Base-by-base conservation (phyloP, 2,113 vertebrate genomes). In the Zeus faber region DNA sequence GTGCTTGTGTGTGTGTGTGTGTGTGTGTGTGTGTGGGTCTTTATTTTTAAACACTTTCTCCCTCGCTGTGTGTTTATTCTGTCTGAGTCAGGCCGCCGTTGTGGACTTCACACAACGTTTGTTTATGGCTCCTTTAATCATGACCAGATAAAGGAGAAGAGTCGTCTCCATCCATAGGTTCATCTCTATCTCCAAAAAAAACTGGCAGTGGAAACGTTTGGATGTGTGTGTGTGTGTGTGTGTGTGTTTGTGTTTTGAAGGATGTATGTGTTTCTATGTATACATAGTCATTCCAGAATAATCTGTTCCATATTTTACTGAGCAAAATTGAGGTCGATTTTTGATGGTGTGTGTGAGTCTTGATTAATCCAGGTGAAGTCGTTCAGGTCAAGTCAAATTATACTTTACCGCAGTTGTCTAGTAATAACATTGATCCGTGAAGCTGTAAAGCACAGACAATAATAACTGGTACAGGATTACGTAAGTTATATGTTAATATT, bases 21-120 rank as follows among this genome's bases (percentile, higher is more conserved):
- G 27, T 29, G 9, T 29, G 27, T 29, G 27, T 29, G 31, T 14
- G 33, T 35, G 33, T 80, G 70, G 53, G 62, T 75, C 84, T 82
- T 84, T 86, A 83, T 85, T 85, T 82, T 83, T 67, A 83, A 85
- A 79, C 79, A 77, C 77, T 79, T 80, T 74, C 70, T 68, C 56
- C 67, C 21, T 59, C 56, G 67, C 72, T 54, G 65, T 26, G 16
- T 85, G 79, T 78, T 80, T 81, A 85, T 77, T 65, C 81, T 72
- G 78, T 67, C 77, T 75, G 70, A 78, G 70, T 61, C 63, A 79
- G 54, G 67, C 65, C 46, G 69, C 71, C 65, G 71, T 76, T 78
- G 72, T 63, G 67, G 76, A 82, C 77, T 79, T 77, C 76, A 81
- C 84, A 83, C 70, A 70, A 85, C 56, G 72, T 66, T 80, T 81